These are phyloP conservation scores for Villa cingulata DNA, from an alignment of 2,888 invertebrate genomes.

Conservation along the genomic window DNA sequence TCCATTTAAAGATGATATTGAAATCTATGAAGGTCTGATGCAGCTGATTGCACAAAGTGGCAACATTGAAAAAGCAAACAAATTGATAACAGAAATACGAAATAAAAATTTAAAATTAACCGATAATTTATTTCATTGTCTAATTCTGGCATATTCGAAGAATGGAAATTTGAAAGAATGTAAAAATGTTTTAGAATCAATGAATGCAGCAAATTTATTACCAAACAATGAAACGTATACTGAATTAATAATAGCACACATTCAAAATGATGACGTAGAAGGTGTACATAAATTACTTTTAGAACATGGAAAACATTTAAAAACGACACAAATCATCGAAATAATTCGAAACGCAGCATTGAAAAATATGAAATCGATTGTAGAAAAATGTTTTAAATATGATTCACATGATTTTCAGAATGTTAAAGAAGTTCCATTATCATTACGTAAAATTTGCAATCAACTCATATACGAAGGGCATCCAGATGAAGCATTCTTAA, in stretches of 20 bases:
- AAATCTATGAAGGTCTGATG: not conserved
- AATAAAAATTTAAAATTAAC: slow-evolving; percentile 38
- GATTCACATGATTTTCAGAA: slow-evolving; percentile 23
- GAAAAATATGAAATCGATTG: slow-evolving; percentile 6
- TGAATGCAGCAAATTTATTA: slow-evolving; percentile 42
- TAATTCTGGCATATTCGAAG: slow-evolving; percentile 43
- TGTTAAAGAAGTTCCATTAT: slow-evolving; percentile 22
- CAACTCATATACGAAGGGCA: slow-evolving; percentile 40
- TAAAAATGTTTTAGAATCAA: slow-evolving; percentile 41
- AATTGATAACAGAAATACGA: slow-evolving; percentile 48
- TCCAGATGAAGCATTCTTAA: slow-evolving; percentile 38
- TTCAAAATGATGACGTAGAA: slow-evolving; percentile 36
- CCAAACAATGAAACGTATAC: slow-evolving; percentile 39
- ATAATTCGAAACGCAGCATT: slow-evolving; percentile 17
- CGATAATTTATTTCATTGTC: slow-evolving; percentile 44
- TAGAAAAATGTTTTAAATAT: slow-evolving; percentile 20
- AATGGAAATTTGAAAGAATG: slow-evolving; percentile 35
- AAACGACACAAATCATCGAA: slow-evolving; percentile 20
- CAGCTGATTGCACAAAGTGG: slow-evolving; percentile 30
- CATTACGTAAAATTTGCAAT: slow-evolving; percentile 35
- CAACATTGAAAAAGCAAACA: slow-evolving; percentile 42
- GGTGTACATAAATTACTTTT: slow-evolving; percentile 21
- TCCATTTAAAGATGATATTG: not conserved
- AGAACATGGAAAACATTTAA: slow-evolving; percentile 19
- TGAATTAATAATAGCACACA: slow-evolving; percentile 39